Base-by-base conservation (phyloP, 2,888 invertebrate genomes). In the Tenodera sinensis region DNA sequence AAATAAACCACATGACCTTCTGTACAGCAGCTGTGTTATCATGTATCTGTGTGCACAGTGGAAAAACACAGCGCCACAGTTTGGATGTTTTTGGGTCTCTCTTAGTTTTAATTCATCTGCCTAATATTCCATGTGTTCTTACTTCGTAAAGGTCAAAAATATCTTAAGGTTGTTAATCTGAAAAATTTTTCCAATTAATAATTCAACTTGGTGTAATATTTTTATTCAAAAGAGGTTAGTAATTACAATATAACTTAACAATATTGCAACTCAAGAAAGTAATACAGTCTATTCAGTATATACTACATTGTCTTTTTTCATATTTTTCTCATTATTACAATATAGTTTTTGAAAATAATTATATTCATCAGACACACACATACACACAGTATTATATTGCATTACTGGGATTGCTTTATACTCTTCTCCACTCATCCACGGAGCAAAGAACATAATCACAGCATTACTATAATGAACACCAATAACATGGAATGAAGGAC, bases 161-260 rank as follows among this genome's bases (percentile, higher is more conserved):
- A 7, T 7, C 34, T 34, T 34, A 12, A 42, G 42, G 42, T 42
- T 42, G 12, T 1, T 42, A 42, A 83, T 83, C 27, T 20, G 14
- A 83, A 4, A n/a, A 6, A 47, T 25, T 27, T 85, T 20, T 47
- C n/a, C 20, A 34, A 27, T 86, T 86, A 86, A 71, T 34, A 82
- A 83, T 20, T 87, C 87, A 87, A 87, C 87, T 87, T 87, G 87
- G 82, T 87, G 87, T 87, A 83, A 82, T 87, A 34, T 87, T 86
- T 86, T 87, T 82, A 82, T 87, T 82, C 27, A 87, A 87, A 87
- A 87, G 87, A 87, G 83, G 83, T 87, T 87, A 87, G 54, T 71
- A 71, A 71, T 87, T 87, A 87, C 87, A 87, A 83, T 83, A 87
- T 71, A 87, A 87, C 87, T 87, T 87, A 87, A 87, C 87, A 87